Conservation (phyloP, 2,888 invertebrate species). For the Oxytorus armatus region DNA sequence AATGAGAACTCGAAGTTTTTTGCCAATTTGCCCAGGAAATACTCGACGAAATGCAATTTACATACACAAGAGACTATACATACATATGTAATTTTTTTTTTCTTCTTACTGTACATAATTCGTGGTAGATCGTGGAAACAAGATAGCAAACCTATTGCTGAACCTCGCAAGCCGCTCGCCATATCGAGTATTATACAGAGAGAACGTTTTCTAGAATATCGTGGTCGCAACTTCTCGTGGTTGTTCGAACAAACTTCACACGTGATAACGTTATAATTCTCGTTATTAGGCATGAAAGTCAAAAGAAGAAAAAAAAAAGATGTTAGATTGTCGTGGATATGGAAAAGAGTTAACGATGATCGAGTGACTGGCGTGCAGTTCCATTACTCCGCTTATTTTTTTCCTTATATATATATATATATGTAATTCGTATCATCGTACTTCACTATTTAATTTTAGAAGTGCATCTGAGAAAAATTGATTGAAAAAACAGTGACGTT, state of each 20-base stretch:
- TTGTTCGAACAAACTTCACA: slow-evolving; percentile 60
- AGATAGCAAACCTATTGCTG: slow-evolving; percentile 55
- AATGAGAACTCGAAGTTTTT: slow-evolving; percentile 19
- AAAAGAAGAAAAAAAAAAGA: slow-evolving; percentile 46
- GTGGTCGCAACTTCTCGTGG: slow-evolving; percentile 41
- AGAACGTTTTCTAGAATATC: slow-evolving; percentile 38
- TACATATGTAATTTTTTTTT: slow-evolving; percentile 15
- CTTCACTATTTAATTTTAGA: slow-evolving; percentile 17
- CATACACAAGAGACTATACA: slow-evolving; percentile 11
- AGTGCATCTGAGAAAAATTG: no score
- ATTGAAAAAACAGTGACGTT: no score
- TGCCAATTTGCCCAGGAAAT: slow-evolving; percentile 24
- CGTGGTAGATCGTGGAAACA: slow-evolving; percentile 61
- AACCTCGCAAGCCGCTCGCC: slow-evolving; percentile 13
- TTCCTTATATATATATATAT: slow-evolving; percentile 27
- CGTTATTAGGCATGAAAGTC: slow-evolving; percentile 59
- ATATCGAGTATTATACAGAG: neutral
- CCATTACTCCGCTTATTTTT: slow-evolving; percentile 44
- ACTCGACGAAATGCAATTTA: slow-evolving; percentile 20
- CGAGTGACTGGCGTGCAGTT: slow-evolving; percentile 73
- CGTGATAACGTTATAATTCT: slow-evolving; percentile 67
- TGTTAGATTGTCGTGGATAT: slow-evolving; percentile 30
- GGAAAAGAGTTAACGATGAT: slow-evolving; percentile 75
- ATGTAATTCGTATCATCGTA: slow-evolving; percentile 16
- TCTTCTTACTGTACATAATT: slow-evolving; percentile 55